These are phyloP conservation scores for Automeris io DNA, from an alignment of 2,888 invertebrate genomes.

Conservation along the genomic window DNA sequence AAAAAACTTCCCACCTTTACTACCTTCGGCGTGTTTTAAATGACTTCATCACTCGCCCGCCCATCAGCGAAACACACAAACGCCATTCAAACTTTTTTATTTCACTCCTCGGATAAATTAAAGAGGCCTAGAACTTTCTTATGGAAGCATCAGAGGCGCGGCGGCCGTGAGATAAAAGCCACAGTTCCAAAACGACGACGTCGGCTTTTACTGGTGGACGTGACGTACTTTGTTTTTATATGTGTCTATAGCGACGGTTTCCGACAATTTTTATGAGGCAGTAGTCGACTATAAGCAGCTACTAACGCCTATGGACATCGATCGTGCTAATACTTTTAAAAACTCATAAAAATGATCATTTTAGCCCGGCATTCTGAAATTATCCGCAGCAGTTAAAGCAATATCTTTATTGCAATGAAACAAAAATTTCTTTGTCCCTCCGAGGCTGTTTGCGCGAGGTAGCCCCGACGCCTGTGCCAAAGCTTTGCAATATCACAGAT, in stretches of 20 bases:
- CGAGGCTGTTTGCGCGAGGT: not conserved
- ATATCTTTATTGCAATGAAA: too few species aligned
- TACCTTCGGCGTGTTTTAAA: not conserved
- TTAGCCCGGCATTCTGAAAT: too few species aligned
- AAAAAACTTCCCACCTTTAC: too few species aligned
- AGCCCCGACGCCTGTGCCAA: constrained; percentile 11
- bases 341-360: too few species aligned
- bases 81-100: constrained; percentile 39
- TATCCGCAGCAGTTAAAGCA: too few species aligned
- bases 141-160: constrained; percentile 54
- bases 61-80: constrained; percentile 30
- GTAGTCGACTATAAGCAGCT: too few species aligned
- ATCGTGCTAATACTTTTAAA: too few species aligned
- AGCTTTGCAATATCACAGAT: constrained; percentile 23
- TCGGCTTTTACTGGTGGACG: not conserved
- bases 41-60: not conserved
- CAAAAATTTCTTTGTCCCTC: too few species aligned
- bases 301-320: too few species aligned
- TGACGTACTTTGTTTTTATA: constrained; percentile 1
- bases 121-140: constrained; percentile 51
- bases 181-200: constrained; percentile 8
- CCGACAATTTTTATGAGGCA: too few species aligned
- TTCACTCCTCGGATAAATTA: constrained; percentile 30
- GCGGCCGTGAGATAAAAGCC: constrained; percentile 32
- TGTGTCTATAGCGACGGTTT: too few species aligned